phyloP scores from a whole-genome alignment of 2,888 invertebrate species.

The Phyllotreta striolata region DNA sequence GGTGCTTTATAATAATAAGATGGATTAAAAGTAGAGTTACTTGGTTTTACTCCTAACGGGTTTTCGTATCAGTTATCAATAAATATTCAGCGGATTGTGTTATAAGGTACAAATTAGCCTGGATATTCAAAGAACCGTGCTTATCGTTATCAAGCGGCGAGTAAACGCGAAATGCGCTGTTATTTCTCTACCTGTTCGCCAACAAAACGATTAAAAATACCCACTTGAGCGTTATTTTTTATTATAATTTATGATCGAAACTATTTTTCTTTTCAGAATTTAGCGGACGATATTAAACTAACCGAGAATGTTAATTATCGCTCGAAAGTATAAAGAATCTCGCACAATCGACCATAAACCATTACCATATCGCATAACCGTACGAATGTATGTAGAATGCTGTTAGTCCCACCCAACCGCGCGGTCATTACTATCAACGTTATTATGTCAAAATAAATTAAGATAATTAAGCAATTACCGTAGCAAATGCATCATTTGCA shows the following conservation, averaged over 20 bases:
- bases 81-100: too few species aligned
- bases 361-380: constrained; percentile 5
- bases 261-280: too few species aligned
- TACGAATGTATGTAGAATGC: neutral
- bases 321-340: too few species aligned
- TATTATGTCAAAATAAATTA: constrained; percentile 24
- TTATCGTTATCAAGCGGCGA: constrained; percentile 8
- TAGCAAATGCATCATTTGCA: constrained; percentile 14
- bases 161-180: neutral
- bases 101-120: constrained; percentile 1
- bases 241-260: too few species aligned
- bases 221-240: too few species aligned
- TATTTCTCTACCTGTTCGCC: neutral
- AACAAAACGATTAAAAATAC: too few species aligned
- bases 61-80: too few species aligned
- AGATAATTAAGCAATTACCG: constrained; percentile 21
- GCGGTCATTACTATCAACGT: constrained; percentile 11
- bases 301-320: too few species aligned
- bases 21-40: too few species aligned
- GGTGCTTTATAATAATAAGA: too few species aligned
- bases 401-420: constrained; percentile 6
- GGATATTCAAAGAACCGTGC: constrained; percentile 7
- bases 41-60: too few species aligned
- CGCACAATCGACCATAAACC: neutral
- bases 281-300: neutral